Conservation (phyloP, 2,113 vertebrate genomes). For the Eulacestoma nigropectus region DNA sequence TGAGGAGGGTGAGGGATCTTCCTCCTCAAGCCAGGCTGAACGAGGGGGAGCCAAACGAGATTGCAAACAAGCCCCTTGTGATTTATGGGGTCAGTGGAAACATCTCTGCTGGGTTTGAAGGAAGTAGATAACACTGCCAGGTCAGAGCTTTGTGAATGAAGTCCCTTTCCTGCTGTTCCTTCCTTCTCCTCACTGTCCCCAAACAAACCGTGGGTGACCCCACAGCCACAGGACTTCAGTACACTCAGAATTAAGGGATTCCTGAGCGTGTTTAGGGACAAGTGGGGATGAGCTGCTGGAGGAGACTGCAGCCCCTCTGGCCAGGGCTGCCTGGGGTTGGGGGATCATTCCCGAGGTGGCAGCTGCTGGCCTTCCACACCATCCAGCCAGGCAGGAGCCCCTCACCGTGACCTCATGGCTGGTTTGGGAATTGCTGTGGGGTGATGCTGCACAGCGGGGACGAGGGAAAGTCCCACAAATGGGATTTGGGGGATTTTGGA, state of each 20-base stretch:
- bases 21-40: not conserved
- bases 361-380: fast-evolving
- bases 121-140: not conserved
- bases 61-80: not conserved
- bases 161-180: not conserved
- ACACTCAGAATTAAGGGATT: fast-evolving
- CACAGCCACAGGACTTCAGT: not conserved
- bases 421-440: fast-evolving
- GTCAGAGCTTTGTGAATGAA: not conserved
- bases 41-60: fast-evolving
- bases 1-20: not conserved
- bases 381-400: not conserved
- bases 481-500: not conserved
- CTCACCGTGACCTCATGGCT: fast-evolving
- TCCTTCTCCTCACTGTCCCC: not conserved
- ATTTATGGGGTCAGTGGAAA: not conserved
- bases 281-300: not conserved
- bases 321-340: not conserved
- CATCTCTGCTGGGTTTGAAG: not conserved
- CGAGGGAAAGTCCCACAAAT: fast-evolving
- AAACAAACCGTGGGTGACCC: fast-evolving
- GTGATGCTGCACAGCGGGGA: not conserved
- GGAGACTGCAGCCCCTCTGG: not conserved
- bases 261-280: not conserved
- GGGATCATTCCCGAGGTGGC: fast-evolving